Conservation (phyloP, 2,797 vertebrate genomes). For the Platalea minor region DNA sequence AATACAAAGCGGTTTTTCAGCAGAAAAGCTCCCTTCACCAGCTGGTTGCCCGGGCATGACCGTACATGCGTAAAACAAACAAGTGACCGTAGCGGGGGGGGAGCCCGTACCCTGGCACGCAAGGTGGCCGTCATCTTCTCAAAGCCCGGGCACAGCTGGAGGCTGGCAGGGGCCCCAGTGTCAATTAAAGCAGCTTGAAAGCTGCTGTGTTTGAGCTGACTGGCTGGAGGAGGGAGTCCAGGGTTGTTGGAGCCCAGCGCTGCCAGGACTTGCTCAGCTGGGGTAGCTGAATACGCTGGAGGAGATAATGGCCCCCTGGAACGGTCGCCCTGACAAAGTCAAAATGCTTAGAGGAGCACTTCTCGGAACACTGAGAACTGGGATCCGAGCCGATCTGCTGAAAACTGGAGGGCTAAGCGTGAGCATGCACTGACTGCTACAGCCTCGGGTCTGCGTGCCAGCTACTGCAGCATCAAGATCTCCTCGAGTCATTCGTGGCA, state of each 20-base stretch:
- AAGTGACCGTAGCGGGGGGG: background rate
- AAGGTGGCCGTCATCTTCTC: background rate
- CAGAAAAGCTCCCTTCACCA: background rate
- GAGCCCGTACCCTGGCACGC: background rate
- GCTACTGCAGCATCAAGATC: background rate
- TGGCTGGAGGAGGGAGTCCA: background rate
- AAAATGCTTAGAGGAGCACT: background rate
- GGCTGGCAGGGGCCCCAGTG: background rate
- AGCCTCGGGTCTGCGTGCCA: fast-evolving
- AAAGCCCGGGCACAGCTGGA: background rate
- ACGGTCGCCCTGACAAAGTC: background rate
- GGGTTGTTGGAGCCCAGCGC: background rate
- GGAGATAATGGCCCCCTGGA: background rate
- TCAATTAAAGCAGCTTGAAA: background rate
- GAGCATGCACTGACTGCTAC: background rate
- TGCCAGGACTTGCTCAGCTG: fast-evolving
- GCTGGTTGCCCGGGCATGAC: background rate
- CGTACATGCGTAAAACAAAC: background rate
- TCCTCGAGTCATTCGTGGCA: fast-evolving
- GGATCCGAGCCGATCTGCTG: background rate
- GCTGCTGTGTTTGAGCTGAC: background rate
- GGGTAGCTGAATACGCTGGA: background rate
- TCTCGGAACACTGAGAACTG: fast-evolving
- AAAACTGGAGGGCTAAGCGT: background rate
- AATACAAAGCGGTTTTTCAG: background rate